Conservation (phyloP, 1,140 invertebrate genomes). For the Drosophila asahinai region DNA sequence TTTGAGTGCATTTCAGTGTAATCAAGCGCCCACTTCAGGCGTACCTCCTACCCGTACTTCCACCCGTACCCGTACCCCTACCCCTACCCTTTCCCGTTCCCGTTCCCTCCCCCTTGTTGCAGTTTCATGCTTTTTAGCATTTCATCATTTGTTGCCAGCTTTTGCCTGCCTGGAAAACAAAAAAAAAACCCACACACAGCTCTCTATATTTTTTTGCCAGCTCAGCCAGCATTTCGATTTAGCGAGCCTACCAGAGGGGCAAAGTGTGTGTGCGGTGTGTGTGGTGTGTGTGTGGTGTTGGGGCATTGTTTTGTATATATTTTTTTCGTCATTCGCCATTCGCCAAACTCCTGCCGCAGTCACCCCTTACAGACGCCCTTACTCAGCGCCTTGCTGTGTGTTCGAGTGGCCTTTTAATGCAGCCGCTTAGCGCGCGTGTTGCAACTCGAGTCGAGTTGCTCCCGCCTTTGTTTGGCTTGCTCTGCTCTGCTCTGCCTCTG, state of each 20-base stretch:
- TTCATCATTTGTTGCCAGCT: conserved; percentile 76
- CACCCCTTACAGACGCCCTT: not conserved
- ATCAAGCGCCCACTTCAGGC: conserved; percentile 74
- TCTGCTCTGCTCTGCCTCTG: conserved; percentile 22
- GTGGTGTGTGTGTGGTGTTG: conserved; percentile 4
- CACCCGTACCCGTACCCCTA: no score
- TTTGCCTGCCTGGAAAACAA: conserved; percentile 24
- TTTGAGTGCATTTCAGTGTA: conserved; percentile 80
- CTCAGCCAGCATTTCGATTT: conserved; percentile 30
- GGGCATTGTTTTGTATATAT: conserved; percentile 34
- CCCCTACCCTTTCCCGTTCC: not conserved
- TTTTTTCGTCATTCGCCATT: not conserved
- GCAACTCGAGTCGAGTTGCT: conserved; percentile 57
- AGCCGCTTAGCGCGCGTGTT: conserved; percentile 72
- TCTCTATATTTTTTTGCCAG: conserved; percentile 6
- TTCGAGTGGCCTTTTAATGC: conserved; percentile 74
- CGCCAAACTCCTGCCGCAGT: not conserved
- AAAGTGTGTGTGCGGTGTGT: not conserved
- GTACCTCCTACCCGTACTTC: not conserved
- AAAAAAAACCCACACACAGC: not conserved
- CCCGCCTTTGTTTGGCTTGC: conserved; percentile 13
- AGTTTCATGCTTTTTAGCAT: conserved; percentile 73
- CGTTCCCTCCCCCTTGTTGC: conserved; percentile 1
- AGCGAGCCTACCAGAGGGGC: conserved; percentile 17
- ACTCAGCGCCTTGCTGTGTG: conserved; percentile 24